Evolutionary conservation across 2,797 vertebrate genomes (phyloP).

Genomic region (Pipistrellus kuhlii): DNA sequence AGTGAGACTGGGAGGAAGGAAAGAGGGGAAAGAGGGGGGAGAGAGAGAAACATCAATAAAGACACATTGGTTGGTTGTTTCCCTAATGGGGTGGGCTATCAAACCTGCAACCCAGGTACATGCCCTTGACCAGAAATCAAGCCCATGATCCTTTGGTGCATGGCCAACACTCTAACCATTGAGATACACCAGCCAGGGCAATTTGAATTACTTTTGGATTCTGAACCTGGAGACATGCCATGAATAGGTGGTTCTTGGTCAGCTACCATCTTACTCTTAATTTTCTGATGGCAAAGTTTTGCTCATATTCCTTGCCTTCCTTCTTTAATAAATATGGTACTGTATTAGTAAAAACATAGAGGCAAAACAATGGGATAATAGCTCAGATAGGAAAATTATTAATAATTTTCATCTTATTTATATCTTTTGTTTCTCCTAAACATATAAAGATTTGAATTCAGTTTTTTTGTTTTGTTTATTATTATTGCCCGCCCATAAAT

Average conservation of each 20-base stretch:
- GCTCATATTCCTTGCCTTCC: not conserved
- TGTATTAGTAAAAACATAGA: not conserved
- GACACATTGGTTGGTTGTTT: no score
- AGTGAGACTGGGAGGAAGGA: no score
- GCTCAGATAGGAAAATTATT: not conserved
- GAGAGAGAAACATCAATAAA: no score
- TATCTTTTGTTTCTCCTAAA: not conserved
- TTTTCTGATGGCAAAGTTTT: not conserved
- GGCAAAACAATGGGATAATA: not conserved
- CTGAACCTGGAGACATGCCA: not conserved
- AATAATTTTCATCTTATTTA: not conserved
- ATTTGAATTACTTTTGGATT: not conserved
- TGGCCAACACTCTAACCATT: not conserved
- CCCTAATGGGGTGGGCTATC: no score
- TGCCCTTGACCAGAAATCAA: not conserved
- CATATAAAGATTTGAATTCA: not conserved
- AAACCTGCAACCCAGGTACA: not conserved
- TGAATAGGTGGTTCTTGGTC: not conserved
- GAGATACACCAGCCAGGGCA: not conserved
- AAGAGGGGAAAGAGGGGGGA: no score
- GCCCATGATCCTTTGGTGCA: not conserved
- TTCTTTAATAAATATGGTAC: not conserved
- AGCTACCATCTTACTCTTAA: not conserved
- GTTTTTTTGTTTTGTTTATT: not conserved
- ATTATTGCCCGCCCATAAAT: not conserved